Evolutionary conservation across 2,113 vertebrate genomes (phyloP), one percentile per base, ranked within the genome.

Genomic region (Psilopogon haemacephalus): DNA sequence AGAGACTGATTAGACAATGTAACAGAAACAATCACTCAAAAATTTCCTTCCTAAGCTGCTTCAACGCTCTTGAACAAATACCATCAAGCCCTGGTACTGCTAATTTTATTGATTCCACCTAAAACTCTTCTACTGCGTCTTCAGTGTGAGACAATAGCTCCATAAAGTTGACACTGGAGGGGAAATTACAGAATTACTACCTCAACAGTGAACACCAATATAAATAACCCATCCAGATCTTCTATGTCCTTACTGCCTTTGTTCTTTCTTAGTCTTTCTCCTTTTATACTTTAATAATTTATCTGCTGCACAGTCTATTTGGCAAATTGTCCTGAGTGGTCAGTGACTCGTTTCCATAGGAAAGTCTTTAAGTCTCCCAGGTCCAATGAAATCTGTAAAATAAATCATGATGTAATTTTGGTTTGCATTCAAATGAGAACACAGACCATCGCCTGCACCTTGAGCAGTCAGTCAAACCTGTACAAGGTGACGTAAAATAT

Each of bases 381-480:
- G 58, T 35, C 54, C 62, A 86, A 35, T 12, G 62, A 91, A 85
- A 85, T 60, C 81, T 72, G 42, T 56, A 56, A 84, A 86, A 90
- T 44, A 92, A 92, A 82, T 90, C 58, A 84, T 26, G n/a, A 72
- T 50, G 40, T 26, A 50, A 59, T 48, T 92, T 86, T 80, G 68
- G 62, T 72, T 86, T 90, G 73, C 86, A 93, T 86, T 88, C n/a
- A 72, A 69, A 90, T 59, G 73, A 75, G 84, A 93, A 69, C 48
- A 52, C 23, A 65, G 77, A 46, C 17, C 23, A 46, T 68, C 33
- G 56, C 88, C 88, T 64, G 58, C 44, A 74, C 62, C 73, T 77
- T 64, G 37, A 93, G 69, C 72, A 84, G 91, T 82, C 67, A 89
- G 62, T 91, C 78, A 93, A 75, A 89, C 28, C 67, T 46, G 15